Conservation (phyloP, 2,797 vertebrate genomes). For the Lophotriccus pileatus region DNA sequence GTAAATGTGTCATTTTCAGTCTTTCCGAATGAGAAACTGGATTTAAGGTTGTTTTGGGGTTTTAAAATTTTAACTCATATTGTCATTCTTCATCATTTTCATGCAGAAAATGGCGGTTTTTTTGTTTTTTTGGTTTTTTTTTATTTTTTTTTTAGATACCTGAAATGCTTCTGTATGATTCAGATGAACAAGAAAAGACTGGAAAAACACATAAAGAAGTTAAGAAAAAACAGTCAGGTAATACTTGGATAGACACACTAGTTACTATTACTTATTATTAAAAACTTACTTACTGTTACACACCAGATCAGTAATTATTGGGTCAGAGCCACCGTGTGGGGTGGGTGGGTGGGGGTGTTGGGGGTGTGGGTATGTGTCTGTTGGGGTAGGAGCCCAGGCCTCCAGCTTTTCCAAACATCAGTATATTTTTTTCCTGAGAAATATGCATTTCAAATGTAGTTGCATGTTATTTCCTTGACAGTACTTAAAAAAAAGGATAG, state of each 20-base stretch:
- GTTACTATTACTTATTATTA: not conserved
- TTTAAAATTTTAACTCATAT: not conserved
- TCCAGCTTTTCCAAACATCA: not conserved
- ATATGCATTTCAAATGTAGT: not conserved
- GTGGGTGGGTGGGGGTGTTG: too few species aligned
- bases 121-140: too few species aligned
- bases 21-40: not conserved
- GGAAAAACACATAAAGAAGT: conserved; percentile 66
- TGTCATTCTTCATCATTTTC: not conserved
- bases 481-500: not conserved
- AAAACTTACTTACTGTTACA: not conserved
- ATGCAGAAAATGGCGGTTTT: not conserved
- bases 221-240: conserved; percentile 82
- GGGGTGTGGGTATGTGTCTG: too few species aligned
- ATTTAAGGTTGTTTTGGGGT: not conserved
- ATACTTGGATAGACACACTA: not conserved
- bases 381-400: too few species aligned
- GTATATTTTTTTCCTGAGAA: not conserved
- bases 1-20: not conserved
- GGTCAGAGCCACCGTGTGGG: too few species aligned
- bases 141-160: conserved; percentile 89
- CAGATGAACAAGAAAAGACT: conserved; percentile 67
- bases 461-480: not conserved
- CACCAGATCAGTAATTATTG: too few species aligned
- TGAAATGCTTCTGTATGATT: conserved; percentile 85